Percentiles rank a stretch among this genome's conserved stretches.
Conservation (phyloP, 2,888 invertebrate species). For the Spialia ferax region DNA sequence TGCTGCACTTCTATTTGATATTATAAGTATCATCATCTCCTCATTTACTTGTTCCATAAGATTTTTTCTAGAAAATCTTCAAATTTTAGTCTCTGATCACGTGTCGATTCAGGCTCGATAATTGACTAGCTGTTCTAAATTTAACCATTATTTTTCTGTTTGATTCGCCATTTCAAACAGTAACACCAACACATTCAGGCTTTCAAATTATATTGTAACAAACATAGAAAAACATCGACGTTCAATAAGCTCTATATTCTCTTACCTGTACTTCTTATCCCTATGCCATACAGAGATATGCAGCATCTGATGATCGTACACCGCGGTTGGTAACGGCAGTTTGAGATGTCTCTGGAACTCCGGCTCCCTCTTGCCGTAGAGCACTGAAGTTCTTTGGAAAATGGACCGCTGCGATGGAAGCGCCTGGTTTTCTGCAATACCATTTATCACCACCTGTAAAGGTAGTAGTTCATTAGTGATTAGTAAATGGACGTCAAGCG, state of each 20-base stretch:
- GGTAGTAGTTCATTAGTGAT: not conserved
- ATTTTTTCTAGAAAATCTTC: too few species aligned
- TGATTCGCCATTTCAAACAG: too few species aligned
- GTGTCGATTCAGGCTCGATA: too few species aligned
- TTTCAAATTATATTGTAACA: too few species aligned
- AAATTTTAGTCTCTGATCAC: too few species aligned
- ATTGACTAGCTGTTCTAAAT: too few species aligned
- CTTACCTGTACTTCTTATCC: conserved; percentile 92
- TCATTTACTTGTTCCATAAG: too few species aligned
- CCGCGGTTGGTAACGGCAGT: conserved; percentile 86
- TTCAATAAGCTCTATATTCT: not conserved
- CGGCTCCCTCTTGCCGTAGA: conserved; percentile 92
- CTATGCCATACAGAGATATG: conserved; percentile 95
- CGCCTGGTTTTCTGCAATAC: conserved; percentile 71
- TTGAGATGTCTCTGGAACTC: conserved; percentile 93
- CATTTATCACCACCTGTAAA: conserved; percentile 86
- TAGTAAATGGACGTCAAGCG: not conserved
- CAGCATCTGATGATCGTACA: conserved; percentile 87
- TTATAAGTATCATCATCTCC: too few species aligned
- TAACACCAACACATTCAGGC: too few species aligned
- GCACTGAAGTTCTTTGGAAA: conserved; percentile 93
- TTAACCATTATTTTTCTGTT: too few species aligned
- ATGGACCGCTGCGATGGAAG: conserved; percentile 83
- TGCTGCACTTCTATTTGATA: too few species aligned
- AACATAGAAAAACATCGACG: not conserved